A percentile compares a stretch with the other conserved stretches of the same genome.
These are phyloP conservation scores for Ispidina picta DNA, from an alignment of 2,797 vertebrate species.

Conservation along the genomic window DNA sequence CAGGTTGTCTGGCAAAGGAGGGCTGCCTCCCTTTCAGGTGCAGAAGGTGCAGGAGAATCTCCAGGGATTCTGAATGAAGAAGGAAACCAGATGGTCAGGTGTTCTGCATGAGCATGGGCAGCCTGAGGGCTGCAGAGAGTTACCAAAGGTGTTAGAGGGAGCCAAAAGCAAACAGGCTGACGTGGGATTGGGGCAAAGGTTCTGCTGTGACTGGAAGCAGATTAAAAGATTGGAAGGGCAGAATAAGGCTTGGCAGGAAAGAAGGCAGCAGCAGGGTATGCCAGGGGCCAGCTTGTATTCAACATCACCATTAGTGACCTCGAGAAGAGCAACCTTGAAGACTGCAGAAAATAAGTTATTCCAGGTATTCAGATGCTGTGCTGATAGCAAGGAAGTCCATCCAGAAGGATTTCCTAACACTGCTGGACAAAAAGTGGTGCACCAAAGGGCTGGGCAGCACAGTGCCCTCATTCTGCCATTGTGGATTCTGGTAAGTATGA, in stretches of 20 bases:
- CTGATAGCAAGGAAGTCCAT: background rate
- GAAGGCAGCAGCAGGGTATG: background rate
- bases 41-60: background rate
- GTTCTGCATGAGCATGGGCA: background rate
- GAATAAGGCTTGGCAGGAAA: background rate
- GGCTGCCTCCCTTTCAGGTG: background rate
- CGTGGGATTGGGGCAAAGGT: background rate
- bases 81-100: fast-evolving
- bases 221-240: background rate
- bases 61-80: background rate
- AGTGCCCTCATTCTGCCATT: background rate
- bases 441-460: background rate
- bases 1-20: background rate
- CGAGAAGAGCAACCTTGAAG: background rate
- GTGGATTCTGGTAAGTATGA: background rate
- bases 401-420: background rate
- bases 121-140: background rate
- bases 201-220: background rate
- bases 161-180: background rate
- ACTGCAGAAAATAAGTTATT: background rate
- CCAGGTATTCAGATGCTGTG: background rate
- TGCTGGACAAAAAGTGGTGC: background rate
- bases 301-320: background rate
- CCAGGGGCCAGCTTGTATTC: background rate
- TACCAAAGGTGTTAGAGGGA: background rate